phyloP scores from a whole-genome alignment of 23 tunicate species.

The Diplosoma virens region DNA sequence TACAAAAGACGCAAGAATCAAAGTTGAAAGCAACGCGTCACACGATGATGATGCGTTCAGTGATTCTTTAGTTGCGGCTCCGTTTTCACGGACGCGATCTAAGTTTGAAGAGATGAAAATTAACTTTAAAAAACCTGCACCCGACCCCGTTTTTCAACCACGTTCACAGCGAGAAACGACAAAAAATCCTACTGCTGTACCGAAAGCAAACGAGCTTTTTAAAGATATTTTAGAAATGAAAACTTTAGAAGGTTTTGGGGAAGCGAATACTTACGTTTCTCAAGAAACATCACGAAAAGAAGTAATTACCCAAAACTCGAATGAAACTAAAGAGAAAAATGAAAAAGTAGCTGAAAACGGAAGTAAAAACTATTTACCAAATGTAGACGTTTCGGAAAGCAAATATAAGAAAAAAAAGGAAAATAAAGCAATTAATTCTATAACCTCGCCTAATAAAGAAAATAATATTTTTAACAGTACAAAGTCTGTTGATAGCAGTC shows the following conservation, averaged over 20 bases:
- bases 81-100: constrained; percentile 29
- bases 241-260: constrained; percentile 17
- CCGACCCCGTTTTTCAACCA: constrained; percentile 36
- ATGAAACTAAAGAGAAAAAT: too few species aligned
- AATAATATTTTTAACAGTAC: too few species aligned
- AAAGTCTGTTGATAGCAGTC: too few species aligned
- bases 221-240: constrained; percentile 58
- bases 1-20: background rate
- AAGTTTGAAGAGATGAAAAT: constrained; percentile 50
- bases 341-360: too few species aligned
- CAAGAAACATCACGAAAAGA: background rate
- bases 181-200: background rate
- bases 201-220: constrained; percentile 40
- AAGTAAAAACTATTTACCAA: too few species aligned
- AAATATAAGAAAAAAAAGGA: background rate
- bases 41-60: background rate
- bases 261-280: background rate
- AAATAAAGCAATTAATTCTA: too few species aligned
- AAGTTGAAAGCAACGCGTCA: background rate
- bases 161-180: background rate
- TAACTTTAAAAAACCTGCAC: constrained; percentile 44
- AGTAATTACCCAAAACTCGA: background rate
- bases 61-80: constrained; percentile 10
- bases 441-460: too few species aligned
- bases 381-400: background rate